phyloP scores from a whole-genome alignment of 2,797 vertebrate species.

The Pseudomugil tenellus region DNA sequence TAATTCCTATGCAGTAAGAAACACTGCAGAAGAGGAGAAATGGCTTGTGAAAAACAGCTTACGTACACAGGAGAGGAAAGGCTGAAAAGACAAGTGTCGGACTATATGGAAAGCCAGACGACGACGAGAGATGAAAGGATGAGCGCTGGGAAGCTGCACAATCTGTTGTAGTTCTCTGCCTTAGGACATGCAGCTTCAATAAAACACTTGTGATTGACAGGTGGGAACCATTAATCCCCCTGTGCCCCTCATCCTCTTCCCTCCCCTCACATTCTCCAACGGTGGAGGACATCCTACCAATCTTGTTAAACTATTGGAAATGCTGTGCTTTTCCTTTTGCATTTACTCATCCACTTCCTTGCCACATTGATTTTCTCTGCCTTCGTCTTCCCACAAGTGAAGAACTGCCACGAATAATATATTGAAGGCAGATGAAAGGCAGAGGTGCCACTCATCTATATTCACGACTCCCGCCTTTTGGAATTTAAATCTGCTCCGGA shows the following conservation, averaged over 20 bases:
- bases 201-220: slow-evolving; percentile 55
- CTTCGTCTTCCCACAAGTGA: slow-evolving; percentile 22
- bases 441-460: slow-evolving; percentile 20
- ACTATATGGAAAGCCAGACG: neutral
- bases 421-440: slow-evolving; percentile 39
- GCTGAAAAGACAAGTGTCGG: slow-evolving; percentile 13
- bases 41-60: slow-evolving; percentile 6
- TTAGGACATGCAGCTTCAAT: slow-evolving; percentile 31
- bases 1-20: neutral
- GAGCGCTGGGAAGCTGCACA: slow-evolving; percentile 25
- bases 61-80: neutral
- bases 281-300: slow-evolving; percentile 41
- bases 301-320: slow-evolving; percentile 43
- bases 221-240: slow-evolving; percentile 45
- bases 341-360: slow-evolving; percentile 38
- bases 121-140: slow-evolving; percentile 42
- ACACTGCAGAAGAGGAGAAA: neutral
- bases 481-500: slow-evolving; percentile 21
- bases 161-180: slow-evolving; percentile 24
- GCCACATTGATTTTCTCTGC: slow-evolving; percentile 33
- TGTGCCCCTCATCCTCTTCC: slow-evolving; percentile 23
- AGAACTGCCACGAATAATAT: slow-evolving; percentile 32
- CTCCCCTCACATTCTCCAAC: slow-evolving; percentile 11
- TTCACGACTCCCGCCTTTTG: slow-evolving; percentile 23
- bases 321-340: neutral